Evolutionary conservation across 2,797 vertebrate genomes (phyloP).

Genomic region (Ficedula albicollis): DNA sequence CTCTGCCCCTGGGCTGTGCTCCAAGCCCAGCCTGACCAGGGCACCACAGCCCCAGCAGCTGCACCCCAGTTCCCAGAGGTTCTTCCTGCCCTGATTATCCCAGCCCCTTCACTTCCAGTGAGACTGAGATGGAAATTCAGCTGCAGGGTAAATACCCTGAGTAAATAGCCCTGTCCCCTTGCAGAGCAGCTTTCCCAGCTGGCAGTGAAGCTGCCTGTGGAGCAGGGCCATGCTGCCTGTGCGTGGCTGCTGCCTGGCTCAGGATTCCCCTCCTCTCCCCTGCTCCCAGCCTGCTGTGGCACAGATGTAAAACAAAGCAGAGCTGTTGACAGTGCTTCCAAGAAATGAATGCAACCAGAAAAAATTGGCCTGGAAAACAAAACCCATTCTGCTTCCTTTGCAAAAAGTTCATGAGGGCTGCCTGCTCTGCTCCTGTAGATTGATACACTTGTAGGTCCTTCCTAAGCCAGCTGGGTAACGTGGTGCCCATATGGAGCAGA

Average conservation of each 20-base stretch:
- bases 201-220: not conserved
- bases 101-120: not conserved
- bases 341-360: not conserved
- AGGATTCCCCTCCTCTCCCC: not conserved
- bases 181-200: not conserved
- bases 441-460: rapidly evolving
- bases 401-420: not conserved
- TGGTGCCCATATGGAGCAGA: rapidly evolving
- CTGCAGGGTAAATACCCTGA: not conserved
- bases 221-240: rapidly evolving
- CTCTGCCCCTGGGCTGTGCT: not conserved
- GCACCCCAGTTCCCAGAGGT: rapidly evolving
- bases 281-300: rapidly evolving
- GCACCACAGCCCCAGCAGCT: not conserved
- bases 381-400: not conserved
- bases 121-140: not conserved
- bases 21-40: rapidly evolving
- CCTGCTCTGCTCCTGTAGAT: not conserved
- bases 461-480: not conserved
- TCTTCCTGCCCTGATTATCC: not conserved
- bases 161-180: not conserved
- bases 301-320: rapidly evolving
- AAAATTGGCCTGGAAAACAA: not conserved
- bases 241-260: not conserved
- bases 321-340: not conserved